Conservation (phyloP, 2,113 vertebrate genomes). For the Leptocoma aspasia region DNA sequence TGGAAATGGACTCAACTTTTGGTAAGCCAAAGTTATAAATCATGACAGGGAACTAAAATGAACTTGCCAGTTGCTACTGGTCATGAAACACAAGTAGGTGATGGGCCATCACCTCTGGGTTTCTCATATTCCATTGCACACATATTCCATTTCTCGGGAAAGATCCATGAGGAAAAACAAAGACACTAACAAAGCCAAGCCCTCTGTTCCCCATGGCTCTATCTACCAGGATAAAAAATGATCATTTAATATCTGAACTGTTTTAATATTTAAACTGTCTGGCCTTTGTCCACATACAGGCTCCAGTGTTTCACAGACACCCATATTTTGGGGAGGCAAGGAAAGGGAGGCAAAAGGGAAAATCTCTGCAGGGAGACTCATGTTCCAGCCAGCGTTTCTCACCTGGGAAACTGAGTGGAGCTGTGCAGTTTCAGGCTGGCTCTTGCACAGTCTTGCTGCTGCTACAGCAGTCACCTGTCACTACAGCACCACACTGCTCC, state of each 20-base stretch:
- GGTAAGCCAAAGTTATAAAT: not conserved
- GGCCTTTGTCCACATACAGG: rapidly evolving
- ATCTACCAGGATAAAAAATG: not conserved
- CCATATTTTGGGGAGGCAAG: not conserved
- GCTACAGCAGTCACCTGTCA: not conserved
- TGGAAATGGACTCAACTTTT: not conserved
- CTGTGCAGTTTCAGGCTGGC: not conserved
- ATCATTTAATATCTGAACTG: not conserved
- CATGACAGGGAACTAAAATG: not conserved
- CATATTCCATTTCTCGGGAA: not conserved
- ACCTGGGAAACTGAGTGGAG: not conserved
- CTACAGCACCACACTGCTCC: not conserved
- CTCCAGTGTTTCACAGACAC: not conserved
- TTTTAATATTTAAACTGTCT: not conserved
- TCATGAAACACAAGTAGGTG: not conserved
- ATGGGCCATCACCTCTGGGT: not conserved
- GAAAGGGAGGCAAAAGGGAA: not conserved
- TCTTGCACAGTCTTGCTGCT: not conserved
- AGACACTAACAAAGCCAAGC: not conserved
- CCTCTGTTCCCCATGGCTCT: not conserved
- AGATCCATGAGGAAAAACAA: not conserved
- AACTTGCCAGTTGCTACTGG: not conserved
- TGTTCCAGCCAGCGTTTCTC: not conserved
- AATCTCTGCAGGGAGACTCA: not conserved
- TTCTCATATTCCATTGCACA: not conserved